Evolutionary conservation across 2,888 invertebrate genomes (phyloP).

Genomic region (Bellardia bayeri): DNA sequence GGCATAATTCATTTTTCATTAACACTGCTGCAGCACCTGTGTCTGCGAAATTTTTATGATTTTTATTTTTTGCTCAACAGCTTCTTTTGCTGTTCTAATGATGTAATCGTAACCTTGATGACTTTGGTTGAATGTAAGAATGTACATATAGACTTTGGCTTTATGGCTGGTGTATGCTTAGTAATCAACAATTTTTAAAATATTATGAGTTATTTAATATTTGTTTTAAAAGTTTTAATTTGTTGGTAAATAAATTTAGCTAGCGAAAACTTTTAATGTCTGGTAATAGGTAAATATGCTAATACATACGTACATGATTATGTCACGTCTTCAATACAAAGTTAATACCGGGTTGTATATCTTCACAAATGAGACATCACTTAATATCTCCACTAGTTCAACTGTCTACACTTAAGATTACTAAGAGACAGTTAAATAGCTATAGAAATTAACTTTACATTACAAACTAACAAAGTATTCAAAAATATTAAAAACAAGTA

Average conservation of each 20-base stretch:
- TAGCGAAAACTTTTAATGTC: too few relatives aligned
- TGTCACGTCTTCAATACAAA: too few relatives aligned
- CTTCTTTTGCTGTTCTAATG: constrained; percentile 46
- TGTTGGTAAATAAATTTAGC: background rate
- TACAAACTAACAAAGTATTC: too few relatives aligned
- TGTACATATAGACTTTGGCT: background rate
- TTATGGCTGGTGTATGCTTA: constrained; percentile 11
- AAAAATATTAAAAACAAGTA: too few relatives aligned
- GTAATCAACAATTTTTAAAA: background rate
- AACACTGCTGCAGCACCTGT: constrained; percentile 44
- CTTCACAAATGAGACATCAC: too few relatives aligned
- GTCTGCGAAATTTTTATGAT: background rate
- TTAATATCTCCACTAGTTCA: too few relatives aligned
- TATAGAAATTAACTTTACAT: too few relatives aligned
- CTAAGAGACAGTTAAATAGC: too few relatives aligned
- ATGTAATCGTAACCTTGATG: constrained; percentile 51
- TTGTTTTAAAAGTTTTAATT: background rate
- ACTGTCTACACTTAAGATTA: too few relatives aligned
- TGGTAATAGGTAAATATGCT: too few relatives aligned
- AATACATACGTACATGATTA: too few relatives aligned
- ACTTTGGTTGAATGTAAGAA: constrained; percentile 17
- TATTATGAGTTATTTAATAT: background rate
- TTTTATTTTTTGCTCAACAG: background rate
- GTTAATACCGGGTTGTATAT: too few relatives aligned
- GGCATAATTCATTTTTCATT: constrained; percentile 61